A percentile compares a stretch with the other conserved stretches of the same genome.
Evolutionary conservation across 2,888 invertebrate genomes (phyloP).

Genomic region (Pterobdella sp.): DNA sequence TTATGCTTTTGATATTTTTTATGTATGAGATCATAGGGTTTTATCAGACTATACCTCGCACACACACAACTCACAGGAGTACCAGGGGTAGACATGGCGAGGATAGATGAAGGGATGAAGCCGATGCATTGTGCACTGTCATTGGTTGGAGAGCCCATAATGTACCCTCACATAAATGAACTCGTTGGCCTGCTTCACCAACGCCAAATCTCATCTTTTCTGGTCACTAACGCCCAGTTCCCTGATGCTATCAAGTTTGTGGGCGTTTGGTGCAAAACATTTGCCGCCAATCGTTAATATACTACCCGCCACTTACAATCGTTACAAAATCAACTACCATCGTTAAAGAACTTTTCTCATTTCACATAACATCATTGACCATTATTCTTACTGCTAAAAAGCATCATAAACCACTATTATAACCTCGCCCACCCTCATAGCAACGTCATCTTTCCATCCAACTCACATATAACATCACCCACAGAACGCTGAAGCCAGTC

Average conservation of each 20-base stretch:
- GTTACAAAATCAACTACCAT: no score
- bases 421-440: neutral
- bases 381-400: neutral
- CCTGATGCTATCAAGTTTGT: constrained; percentile 56
- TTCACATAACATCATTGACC: no score
- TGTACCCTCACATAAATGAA: constrained; percentile 59
- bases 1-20: neutral
- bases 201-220: constrained; percentile 56
- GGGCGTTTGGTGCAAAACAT: neutral
- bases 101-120: constrained; percentile 54
- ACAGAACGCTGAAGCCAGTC: constrained; percentile 53
- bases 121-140: constrained; percentile 58
- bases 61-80: constrained; percentile 50
- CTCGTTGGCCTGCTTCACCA: constrained; percentile 54
- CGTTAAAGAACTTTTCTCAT: no score
- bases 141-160: constrained; percentile 59
- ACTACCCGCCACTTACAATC: neutral
- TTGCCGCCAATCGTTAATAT: neutral
- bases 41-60: neutral
- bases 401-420: neutral
- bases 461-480: neutral
- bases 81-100: constrained; percentile 55
- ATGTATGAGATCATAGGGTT: neutral
- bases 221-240: constrained; percentile 60
- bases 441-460: neutral